These are phyloP conservation scores for Larimichthys polyactis DNA, from an alignment of 2,113 vertebrate genomes.

Conservation along the genomic window DNA sequence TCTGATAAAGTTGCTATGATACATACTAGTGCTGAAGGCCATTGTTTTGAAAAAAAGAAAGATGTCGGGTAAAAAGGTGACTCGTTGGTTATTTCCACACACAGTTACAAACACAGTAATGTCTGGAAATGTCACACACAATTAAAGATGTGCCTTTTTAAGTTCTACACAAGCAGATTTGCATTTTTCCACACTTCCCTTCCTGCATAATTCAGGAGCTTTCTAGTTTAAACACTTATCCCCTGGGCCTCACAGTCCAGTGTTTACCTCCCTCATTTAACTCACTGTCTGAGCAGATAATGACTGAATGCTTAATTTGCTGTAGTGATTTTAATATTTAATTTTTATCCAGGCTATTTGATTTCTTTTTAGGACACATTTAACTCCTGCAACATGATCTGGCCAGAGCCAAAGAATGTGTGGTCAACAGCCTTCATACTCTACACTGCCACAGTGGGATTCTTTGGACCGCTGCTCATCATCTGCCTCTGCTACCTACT, in stretches of 20 bases:
- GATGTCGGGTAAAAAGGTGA: neutral
- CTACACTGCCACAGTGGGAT: conserved; percentile 93
- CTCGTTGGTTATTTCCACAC: neutral
- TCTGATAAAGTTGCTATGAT: neutral
- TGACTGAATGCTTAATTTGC: neutral
- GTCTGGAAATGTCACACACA: neutral
- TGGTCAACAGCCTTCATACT: conserved; percentile 93
- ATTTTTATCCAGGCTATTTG: neutral
- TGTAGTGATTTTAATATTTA: neutral
- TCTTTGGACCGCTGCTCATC: conserved; percentile 92
- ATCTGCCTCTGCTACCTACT: conserved; percentile 96
- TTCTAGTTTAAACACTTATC: neutral
- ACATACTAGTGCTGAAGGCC: conserved; percentile 5
- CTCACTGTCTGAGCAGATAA: neutral
- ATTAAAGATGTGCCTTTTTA: neutral
- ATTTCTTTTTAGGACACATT: conserved; percentile 81
- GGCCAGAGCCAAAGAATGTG: conserved; percentile 90
- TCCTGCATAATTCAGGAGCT: neutral
- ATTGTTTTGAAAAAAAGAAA: neutral
- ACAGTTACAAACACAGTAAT: neutral
- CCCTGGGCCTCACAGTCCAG: neutral
- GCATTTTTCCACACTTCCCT: neutral
- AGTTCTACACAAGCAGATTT: neutral
- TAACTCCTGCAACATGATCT: conserved; percentile 94
- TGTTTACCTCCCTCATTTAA: neutral